Conservation (phyloP, 1,140 invertebrate species). For the Platyscapa corneri region DNA sequence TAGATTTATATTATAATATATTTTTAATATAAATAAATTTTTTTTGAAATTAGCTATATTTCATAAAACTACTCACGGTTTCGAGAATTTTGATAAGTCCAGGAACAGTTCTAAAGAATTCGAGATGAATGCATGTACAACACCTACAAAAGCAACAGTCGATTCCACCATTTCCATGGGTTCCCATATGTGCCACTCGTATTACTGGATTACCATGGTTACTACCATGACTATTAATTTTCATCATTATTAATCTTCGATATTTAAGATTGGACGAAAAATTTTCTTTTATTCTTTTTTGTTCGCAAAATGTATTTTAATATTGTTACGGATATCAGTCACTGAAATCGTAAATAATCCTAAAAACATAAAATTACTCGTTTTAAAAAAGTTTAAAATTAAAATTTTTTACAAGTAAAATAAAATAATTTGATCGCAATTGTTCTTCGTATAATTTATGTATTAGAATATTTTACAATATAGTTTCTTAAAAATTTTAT, state of each 20-base stretch:
- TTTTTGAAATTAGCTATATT: not conserved
- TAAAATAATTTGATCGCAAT: too few species aligned
- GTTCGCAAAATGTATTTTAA: too few species aligned
- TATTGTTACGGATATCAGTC: too few species aligned
- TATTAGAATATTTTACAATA: too few species aligned
- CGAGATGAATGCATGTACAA: slow-evolving; percentile 85
- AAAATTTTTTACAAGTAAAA: too few species aligned
- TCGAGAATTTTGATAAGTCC: slow-evolving; percentile 84
- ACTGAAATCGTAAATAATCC: not conserved
- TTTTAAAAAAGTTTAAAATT: too few species aligned
- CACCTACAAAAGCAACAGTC: slow-evolving; percentile 83
- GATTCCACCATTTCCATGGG: slow-evolving; percentile 73
- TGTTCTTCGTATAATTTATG: too few species aligned
- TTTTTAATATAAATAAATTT: not conserved
- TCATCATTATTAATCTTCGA: slow-evolving; percentile 50
- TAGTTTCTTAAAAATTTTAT: too few species aligned
- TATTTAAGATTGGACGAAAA: not conserved
- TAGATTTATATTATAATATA: too few species aligned
- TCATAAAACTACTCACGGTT: slow-evolving; percentile 76
- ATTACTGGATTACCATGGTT: slow-evolving; percentile 61
- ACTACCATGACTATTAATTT: slow-evolving; percentile 22
- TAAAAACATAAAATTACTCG: too few species aligned
- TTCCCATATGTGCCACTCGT: slow-evolving; percentile 58
- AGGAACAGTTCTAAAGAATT: slow-evolving; percentile 80
- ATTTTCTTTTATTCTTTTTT: too few species aligned